Evolutionary conservation across 2,888 invertebrate species (phyloP).

Genomic region (Dolomedes plantarius): DNA sequence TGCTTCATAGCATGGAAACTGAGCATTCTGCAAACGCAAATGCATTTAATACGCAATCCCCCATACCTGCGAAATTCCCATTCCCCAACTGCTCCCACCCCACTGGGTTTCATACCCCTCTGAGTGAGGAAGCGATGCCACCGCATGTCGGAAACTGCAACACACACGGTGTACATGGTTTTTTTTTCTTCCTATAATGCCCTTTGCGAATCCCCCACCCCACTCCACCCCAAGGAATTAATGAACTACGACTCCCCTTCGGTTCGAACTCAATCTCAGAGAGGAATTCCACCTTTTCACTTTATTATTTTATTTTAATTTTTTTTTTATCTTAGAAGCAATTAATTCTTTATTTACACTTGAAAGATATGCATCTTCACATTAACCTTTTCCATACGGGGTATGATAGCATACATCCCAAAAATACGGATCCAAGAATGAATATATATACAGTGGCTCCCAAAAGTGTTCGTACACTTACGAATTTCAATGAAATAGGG

Average conservation of each 20-base stretch:
- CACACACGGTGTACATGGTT: neutral
- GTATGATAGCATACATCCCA: no score
- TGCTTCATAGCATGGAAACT: no score
- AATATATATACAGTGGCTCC: no score
- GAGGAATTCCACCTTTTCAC: neutral
- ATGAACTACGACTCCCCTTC: constrained; percentile 2
- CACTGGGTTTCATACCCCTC: constrained; percentile 1
- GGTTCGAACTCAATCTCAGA: constrained; percentile 17
- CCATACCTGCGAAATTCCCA: constrained; percentile 2
- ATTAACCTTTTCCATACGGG: no score
- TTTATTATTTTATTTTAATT: neutral
- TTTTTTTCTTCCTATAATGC: neutral
- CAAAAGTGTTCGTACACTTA: no score
- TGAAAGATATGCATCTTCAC: no score
- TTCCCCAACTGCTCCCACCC: constrained; percentile 18
- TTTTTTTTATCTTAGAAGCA: no score
- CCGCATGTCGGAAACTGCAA: constrained; percentile 27
- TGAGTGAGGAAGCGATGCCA: constrained; percentile 19
- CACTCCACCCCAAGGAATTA: constrained; percentile 3
- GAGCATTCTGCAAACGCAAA: neutral
- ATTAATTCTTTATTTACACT: no score
- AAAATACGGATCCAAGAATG: no score
- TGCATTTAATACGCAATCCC: neutral
- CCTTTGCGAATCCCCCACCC: neutral
- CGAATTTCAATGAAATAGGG: no score